Percentiles rank a stretch among this genome's conserved stretches.
Conservation (phyloP, 2,888 invertebrate species). For the Folsomia manolachei region DNA sequence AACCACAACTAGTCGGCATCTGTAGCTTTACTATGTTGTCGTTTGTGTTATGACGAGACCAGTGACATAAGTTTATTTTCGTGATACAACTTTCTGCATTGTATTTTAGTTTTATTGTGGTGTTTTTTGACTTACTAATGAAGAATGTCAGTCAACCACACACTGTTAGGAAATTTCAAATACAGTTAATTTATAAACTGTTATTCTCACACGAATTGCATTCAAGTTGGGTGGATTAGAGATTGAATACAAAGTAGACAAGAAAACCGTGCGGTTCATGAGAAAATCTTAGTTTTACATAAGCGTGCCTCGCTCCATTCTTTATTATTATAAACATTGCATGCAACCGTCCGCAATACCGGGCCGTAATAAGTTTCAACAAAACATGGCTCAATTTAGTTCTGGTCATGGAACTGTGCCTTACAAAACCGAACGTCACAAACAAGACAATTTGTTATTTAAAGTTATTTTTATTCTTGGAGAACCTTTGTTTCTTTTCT, state of each 20-base stretch:
- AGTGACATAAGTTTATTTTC: neutral
- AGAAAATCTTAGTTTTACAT: constrained; percentile 4
- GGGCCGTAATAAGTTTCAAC: too few relatives aligned
- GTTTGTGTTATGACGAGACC: neutral
- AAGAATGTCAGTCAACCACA: neutral
- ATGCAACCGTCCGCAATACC: too few relatives aligned
- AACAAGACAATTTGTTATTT: too few relatives aligned
- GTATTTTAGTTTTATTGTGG: neutral
- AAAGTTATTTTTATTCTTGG: too few relatives aligned
- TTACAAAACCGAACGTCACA: too few relatives aligned
- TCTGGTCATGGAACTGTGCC: too few relatives aligned
- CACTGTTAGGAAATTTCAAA: neutral
- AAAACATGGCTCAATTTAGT: too few relatives aligned
- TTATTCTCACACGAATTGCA: neutral
- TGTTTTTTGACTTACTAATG: neutral
- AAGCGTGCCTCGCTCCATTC: neutral
- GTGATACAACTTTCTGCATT: neutral
- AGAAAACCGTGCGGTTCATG: neutral
- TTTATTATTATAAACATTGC: neutral
- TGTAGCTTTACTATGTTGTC: too few relatives aligned
- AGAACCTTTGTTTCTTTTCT: too few relatives aligned
- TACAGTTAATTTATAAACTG: neutral
- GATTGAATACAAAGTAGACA: neutral
- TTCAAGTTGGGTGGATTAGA: neutral
- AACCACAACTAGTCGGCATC: too few relatives aligned